Conservation (phyloP, 2,113 vertebrate genomes). For the Ovibos moschatus region DNA sequence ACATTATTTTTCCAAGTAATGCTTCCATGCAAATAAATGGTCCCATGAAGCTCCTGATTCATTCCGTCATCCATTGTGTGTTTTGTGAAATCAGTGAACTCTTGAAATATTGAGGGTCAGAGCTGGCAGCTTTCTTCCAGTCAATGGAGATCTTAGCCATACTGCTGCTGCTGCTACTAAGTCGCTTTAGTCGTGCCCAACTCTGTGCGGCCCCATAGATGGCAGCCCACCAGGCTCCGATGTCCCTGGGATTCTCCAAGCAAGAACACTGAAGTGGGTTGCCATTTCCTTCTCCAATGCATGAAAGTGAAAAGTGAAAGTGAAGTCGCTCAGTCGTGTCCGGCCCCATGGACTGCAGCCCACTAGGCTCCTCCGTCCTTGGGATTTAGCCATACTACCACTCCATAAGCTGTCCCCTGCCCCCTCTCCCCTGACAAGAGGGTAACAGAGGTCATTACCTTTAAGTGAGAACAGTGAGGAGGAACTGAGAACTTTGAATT, state of each 20-base stretch:
- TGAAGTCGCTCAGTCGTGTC: no score
- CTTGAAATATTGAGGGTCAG: not conserved
- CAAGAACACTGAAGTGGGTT: no score
- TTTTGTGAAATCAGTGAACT: not conserved
- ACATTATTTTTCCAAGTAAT: not conserved
- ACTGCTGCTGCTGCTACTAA: no score
- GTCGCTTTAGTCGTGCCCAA: rapidly evolving
- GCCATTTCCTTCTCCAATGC: no score
- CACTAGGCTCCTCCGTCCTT: no score
- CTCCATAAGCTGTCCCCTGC: rapidly evolving
- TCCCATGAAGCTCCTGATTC: not conserved
- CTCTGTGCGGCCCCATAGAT: no score
- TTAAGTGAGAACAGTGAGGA: not conserved
- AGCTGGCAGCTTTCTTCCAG: not conserved
- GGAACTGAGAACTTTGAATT: not conserved
- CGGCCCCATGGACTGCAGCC: no score
- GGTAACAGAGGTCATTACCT: not conserved
- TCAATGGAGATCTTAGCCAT: not conserved
- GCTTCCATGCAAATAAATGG: not conserved
- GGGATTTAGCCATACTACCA: not conserved
- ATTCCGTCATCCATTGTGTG: not conserved
- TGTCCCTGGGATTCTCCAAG: no score
- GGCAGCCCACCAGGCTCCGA: no score
- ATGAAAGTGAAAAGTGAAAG: no score
- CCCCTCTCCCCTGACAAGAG: not conserved